phyloP scores from a whole-genome alignment of 2,888 invertebrate species.

The Drosophila neonasuta region DNA sequence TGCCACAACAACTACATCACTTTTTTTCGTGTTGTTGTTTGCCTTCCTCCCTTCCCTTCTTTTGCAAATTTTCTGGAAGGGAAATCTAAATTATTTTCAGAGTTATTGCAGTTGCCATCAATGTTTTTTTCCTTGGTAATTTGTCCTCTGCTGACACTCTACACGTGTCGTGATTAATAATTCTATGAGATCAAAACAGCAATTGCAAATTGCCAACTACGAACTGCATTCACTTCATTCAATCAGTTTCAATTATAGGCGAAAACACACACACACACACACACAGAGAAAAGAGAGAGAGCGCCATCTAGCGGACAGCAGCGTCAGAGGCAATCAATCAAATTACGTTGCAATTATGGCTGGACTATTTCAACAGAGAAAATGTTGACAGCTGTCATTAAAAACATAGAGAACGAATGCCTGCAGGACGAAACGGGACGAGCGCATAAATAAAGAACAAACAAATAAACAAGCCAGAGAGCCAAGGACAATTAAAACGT shows the following conservation, averaged over 20 bases:
- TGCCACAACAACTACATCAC: constrained; percentile 38
- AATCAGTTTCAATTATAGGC: constrained; percentile 16
- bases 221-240: constrained; percentile 17
- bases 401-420: constrained; percentile 34
- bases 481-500: constrained; percentile 40
- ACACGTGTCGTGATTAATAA: constrained; percentile 74
- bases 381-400: constrained; percentile 57
- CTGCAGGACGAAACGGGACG: constrained; percentile 20
- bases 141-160: constrained; percentile 64
- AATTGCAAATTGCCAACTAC: background rate
- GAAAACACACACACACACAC: background rate
- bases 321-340: constrained; percentile 50
- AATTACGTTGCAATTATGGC: constrained; percentile 49
- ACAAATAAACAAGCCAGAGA: constrained; percentile 28
- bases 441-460: constrained; percentile 8
- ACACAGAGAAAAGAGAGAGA: too few species aligned
- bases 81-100: constrained; percentile 76
- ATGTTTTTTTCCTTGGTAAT: constrained; percentile 64
- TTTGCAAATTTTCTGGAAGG: constrained; percentile 36
- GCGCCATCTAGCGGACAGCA: constrained; percentile 9
- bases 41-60: constrained; percentile 1
- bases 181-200: constrained; percentile 32
- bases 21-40: constrained; percentile 29
- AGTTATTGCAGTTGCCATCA: constrained; percentile 70
- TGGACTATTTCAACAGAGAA: constrained; percentile 30